Conservation (phyloP, 2,888 invertebrate genomes). For the Sylvicola cinctus region DNA sequence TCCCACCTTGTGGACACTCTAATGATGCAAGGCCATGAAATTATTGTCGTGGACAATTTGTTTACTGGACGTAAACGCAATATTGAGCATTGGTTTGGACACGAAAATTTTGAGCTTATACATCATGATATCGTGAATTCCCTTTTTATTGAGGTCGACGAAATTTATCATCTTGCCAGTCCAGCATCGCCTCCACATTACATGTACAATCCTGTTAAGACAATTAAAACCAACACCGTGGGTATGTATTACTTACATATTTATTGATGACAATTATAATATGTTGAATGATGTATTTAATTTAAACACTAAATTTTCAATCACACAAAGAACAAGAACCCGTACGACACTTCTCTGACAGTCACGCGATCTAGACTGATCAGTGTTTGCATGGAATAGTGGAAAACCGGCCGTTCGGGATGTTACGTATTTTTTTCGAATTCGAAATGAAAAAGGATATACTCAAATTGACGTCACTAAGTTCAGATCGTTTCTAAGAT, state of each 20-base stretch:
- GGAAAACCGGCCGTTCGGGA: no score
- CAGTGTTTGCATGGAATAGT: no score
- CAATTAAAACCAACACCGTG: conserved; percentile 95
- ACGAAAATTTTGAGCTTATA: conserved; percentile 95
- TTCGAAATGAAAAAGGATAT: no score
- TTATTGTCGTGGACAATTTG: conserved; percentile 94
- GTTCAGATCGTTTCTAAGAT: no score
- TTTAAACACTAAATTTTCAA: background rate
- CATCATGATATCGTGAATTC: conserved; percentile 98
- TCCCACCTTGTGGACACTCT: conserved; percentile 91
- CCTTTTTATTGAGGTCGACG: conserved; percentile 88
- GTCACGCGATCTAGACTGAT: no score
- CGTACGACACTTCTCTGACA: no score
- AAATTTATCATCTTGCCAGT: conserved; percentile 97
- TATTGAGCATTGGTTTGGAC: conserved; percentile 97
- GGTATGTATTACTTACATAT: conserved; percentile 20
- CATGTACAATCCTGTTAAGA: conserved; percentile 99
- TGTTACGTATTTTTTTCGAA: no score
- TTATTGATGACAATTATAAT: no score
- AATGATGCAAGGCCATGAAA: conserved; percentile 90
- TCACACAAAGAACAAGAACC: background rate
- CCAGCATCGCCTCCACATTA: conserved; percentile 99
- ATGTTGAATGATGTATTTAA: no score
- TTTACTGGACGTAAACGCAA: conserved; percentile 94
- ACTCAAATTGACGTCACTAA: no score